Base-by-base conservation (phyloP, 2,888 invertebrate genomes). In the Latrodectus hesperus region DNA sequence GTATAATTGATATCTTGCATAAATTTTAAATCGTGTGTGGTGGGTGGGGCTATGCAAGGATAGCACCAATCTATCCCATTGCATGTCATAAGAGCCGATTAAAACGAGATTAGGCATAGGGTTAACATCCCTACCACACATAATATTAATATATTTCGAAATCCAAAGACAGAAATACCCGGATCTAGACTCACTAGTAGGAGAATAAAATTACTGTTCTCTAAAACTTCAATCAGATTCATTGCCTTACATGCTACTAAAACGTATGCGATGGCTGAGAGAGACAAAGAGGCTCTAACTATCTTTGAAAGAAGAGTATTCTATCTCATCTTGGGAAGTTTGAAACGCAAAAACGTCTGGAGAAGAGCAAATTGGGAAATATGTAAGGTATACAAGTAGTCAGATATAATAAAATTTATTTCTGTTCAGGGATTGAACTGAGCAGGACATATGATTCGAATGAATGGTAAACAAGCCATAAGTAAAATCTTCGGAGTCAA, bases 171-270 rank as follows among this genome's bases (percentile, higher is more conserved):
- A 22, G 22, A 22, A 22, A 22, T 22, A 22, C 22, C 22, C 1
- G 22, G 22, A 75, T 17, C 16, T 17, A 38, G 64, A 16, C 14
- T 6, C 38, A n/a, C 17, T 17, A 26, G 52, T n/a, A 51, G 38
- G 72, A 51, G 38, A 72, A 49, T 9, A 51, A 16, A 72, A 72
- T 72, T 72, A 55, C 55, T 55, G 55, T 55, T 5, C 55, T 55
- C 1, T 16, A 55, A 55, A 55, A 16, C 6, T 55, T 51, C 38
- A 49, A 52, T 51, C 38, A n/a, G 9, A 38, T n/a, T 49, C 52
- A 52, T 72, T 38, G 52, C 38, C 49, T 9, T 8, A 52, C 52
- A 3, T 49, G 49, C 49, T 72, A n/a, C n/a, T 26, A 16, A 17
- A 72, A 52, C 22, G 52, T 74, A 53, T 9, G 51, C 22, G 53